These are phyloP conservation scores for Asarcornis scutulata DNA, from an alignment of 2,113 vertebrate species.

Conservation along the genomic window DNA sequence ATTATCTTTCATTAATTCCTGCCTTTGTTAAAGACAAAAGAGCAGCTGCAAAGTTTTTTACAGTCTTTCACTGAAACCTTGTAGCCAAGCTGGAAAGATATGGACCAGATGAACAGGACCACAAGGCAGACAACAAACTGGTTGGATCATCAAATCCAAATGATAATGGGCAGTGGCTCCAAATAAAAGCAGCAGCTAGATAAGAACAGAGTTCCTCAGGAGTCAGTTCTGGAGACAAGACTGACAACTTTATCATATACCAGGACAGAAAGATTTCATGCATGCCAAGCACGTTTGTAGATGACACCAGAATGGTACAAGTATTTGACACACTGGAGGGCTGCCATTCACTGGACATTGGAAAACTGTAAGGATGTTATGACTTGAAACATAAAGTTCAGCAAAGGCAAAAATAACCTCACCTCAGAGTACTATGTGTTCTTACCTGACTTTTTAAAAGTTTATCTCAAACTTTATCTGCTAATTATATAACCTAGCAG, in stretches of 20 bases:
- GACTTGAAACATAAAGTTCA: neutral
- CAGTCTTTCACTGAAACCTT: neutral
- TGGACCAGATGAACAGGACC: neutral
- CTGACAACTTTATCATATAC: neutral
- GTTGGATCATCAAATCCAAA: neutral
- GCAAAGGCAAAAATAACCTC: neutral
- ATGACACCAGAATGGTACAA: neutral
- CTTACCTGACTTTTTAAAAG: neutral
- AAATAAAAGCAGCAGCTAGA: neutral
- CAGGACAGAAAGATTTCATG: neutral
- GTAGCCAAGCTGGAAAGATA: neutral
- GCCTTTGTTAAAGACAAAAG: neutral
- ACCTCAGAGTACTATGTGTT: neutral
- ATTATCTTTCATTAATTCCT: neutral
- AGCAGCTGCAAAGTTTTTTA: neutral
- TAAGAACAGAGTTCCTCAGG: neutral
- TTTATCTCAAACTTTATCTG: neutral
- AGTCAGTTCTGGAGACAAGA: neutral
- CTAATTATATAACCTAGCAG: neutral
- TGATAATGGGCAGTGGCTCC: neutral
- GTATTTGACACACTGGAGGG: neutral
- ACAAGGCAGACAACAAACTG: neutral
- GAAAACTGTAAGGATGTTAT: neutral
- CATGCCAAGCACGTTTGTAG: neutral
- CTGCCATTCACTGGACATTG: neutral